These are phyloP conservation scores for Rutilus rutilus DNA, from an alignment of 2,113 vertebrate species.

Conservation along the genomic window DNA sequence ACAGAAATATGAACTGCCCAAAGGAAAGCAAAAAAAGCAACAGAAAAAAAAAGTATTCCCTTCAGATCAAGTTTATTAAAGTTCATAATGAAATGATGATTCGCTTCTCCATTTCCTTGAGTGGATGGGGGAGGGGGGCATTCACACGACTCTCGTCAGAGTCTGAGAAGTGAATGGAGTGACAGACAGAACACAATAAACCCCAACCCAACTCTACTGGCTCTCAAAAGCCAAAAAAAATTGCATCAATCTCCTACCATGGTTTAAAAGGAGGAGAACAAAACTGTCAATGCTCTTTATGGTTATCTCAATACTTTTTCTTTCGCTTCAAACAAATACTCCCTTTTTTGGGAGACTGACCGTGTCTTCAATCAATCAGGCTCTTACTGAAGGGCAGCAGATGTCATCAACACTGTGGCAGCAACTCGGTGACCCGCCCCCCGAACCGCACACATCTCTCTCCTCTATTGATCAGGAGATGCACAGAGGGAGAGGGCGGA, in stretches of 20 bases:
- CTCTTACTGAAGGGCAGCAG: constrained; percentile 80
- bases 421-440: constrained; percentile 53
- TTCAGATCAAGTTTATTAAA: constrained; percentile 60
- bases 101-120: constrained; percentile 64
- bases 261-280: constrained; percentile 35
- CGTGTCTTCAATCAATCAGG: constrained; percentile 67
- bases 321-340: constrained; percentile 9
- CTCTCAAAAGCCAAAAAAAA: constrained; percentile 65
- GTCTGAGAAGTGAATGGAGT: constrained; percentile 59
- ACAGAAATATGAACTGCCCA: constrained; percentile 60
- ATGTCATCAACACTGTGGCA: constrained; percentile 76
- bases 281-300: constrained; percentile 53
- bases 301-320: constrained; percentile 54
- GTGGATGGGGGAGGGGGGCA: constrained; percentile 35
- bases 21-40: constrained; percentile 50
- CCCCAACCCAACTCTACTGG: constrained; percentile 50
- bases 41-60: constrained; percentile 53
- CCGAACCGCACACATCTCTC: constrained; percentile 28
- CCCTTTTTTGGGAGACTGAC: constrained; percentile 70
- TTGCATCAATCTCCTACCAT: constrained; percentile 61
- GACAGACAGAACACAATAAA: constrained; percentile 53
- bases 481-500: constrained; percentile 57
- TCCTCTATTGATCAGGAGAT: constrained; percentile 66
- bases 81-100: constrained; percentile 66
- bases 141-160: constrained; percentile 50